Evolutionary conservation across 2,888 invertebrate genomes (phyloP).

Genomic region (Spisula subtruncata): DNA sequence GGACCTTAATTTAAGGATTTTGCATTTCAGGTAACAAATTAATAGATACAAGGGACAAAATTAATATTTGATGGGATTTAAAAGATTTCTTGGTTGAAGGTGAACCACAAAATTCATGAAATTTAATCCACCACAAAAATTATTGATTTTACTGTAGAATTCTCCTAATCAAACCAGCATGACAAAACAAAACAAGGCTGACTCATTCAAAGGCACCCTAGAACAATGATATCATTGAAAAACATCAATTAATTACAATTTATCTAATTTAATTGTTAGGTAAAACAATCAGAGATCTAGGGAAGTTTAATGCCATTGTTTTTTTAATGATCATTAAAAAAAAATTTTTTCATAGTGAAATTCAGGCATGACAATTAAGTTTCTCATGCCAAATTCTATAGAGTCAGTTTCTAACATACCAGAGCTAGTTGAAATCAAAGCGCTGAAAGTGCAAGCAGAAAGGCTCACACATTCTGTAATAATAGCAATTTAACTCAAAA

Average conservation of each 20-base stretch:
- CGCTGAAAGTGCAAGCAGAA: background rate
- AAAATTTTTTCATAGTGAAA: background rate
- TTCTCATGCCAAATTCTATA: background rate
- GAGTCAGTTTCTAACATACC: background rate
- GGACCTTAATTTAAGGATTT: too few species aligned
- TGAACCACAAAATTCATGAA: too few species aligned
- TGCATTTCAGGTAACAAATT: too few species aligned
- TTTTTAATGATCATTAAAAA: background rate
- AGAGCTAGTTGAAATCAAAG: background rate
- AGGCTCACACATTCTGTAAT: too few species aligned
- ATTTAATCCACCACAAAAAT: too few species aligned
- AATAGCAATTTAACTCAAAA: too few species aligned
- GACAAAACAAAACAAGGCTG: conserved; percentile 31
- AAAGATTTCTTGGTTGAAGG: too few species aligned
- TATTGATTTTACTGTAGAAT: too few species aligned
- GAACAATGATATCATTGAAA: conserved; percentile 22
- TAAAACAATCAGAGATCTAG: background rate
- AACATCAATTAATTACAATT: conserved; percentile 10
- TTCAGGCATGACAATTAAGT: background rate
- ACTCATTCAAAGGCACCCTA: conserved; percentile 22
- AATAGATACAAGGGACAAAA: too few species aligned
- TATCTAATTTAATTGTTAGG: conserved; percentile 18
- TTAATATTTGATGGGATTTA: too few species aligned
- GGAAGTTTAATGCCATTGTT: background rate
- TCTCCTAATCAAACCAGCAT: conserved; percentile 33